Conservation (phyloP, 2,888 invertebrate species). For the Sarcophaga rosellei region DNA sequence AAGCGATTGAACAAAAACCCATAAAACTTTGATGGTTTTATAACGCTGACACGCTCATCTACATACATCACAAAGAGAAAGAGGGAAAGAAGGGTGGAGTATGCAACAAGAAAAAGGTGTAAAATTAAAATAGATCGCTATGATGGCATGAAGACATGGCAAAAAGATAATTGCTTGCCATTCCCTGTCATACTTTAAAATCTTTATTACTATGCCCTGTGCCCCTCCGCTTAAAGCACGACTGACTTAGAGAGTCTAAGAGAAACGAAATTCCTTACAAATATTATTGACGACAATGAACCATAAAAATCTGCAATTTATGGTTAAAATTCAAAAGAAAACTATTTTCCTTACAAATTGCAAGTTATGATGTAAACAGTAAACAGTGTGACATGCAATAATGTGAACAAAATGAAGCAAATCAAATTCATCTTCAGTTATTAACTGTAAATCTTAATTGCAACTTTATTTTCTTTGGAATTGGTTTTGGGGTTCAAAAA, state of each 20-base stretch:
- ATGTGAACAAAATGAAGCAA: not conserved
- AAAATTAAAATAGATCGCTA: no score
- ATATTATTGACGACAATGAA: constrained; percentile 39
- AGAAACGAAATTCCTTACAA: constrained; percentile 49
- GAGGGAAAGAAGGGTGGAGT: not conserved
- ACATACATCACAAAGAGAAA: not conserved
- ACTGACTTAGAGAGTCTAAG: not conserved
- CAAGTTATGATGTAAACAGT: not conserved
- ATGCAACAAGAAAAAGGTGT: not conserved
- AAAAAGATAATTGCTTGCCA: constrained; percentile 51
- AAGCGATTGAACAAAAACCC: constrained; percentile 14
- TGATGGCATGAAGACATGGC: not conserved
- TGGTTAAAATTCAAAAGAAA: constrained; percentile 8
- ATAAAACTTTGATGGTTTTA: constrained; percentile 9
- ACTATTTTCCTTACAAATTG: not conserved
- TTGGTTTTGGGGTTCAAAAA: not conserved
- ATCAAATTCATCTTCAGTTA: not conserved
- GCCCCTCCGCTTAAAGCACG: no score
- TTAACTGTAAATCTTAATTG: no score
- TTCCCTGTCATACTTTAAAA: constrained; percentile 37
- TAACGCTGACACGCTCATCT: constrained; percentile 35
- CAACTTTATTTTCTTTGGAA: no score
- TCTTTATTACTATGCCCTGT: constrained; percentile 38
- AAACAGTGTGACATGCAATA: not conserved
- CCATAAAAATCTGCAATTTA: constrained; percentile 39